Base-by-base conservation (phyloP, 2,888 invertebrate genomes). In the Sarcophaga subvicina region DNA sequence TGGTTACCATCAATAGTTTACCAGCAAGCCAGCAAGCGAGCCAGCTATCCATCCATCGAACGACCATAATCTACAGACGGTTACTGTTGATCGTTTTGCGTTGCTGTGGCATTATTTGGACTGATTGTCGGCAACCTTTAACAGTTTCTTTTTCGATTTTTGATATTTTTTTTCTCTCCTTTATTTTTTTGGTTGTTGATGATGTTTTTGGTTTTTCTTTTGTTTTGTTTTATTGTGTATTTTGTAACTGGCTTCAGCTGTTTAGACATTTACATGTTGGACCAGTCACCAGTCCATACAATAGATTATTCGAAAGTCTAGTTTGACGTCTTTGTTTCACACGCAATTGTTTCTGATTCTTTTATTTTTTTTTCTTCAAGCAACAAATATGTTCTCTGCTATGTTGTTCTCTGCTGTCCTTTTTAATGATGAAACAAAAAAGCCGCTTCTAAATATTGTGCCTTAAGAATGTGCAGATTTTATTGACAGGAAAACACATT, bases 261-360 rank as follows among this genome's bases (percentile, higher is more conserved):
- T 84, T 87, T 87, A 84, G 87, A 87, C 81, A 87, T 87, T 87
- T 84, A 87, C 87, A 87, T 84, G 87, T 82, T 79, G 79, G 66
- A 79, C 60, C 69, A 75, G 73, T 20, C 22, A 67, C 45, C 45
- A 60, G 27, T 78, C 76, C 37, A 81, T 84, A 84, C 87, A 84
- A 84, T 87, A 87, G 87, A 82, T 82, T 87, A 84, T 84, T 84
- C 71, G 59, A 63, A 67, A 79, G 79, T 79, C 84, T 87, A 87
- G 62, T 84, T 87, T 87, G 87, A 87, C 87, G 84, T 87, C 81
- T 87, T 76, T 81, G 81, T 87, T 84, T 87, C 87, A 87, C 87
- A 87, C 87, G 87, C 87, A 87, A 87, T 81, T 84, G 75, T 84
- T 73, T 73, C 27, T 20, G 12, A 22, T 22, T 22, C 49, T 78